These are phyloP conservation scores for Cantharis nigra DNA, from an alignment of 2,888 invertebrate genomes.

Conservation along the genomic window DNA sequence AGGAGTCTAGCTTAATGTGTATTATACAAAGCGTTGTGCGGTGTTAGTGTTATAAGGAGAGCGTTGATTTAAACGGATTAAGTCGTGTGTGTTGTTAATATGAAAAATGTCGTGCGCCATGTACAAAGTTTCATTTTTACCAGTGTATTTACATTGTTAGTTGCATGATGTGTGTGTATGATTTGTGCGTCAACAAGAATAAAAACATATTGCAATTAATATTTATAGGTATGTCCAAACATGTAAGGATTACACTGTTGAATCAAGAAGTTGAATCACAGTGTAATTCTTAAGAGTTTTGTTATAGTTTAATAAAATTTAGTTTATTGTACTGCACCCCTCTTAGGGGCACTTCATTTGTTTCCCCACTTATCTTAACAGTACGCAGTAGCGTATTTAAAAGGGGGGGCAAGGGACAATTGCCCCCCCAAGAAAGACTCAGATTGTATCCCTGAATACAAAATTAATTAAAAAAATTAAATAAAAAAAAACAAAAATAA, in stretches of 20 bases:
- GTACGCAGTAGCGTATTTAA: too few species aligned
- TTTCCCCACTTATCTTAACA: background rate
- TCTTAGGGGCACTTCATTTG: background rate
- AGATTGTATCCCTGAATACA: too few species aligned
- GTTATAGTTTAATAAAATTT: background rate
- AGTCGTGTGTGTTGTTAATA: conserved; percentile 27
- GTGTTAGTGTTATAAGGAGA: conserved; percentile 25
- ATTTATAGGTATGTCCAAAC: background rate
- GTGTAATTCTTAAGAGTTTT: background rate
- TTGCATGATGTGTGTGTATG: conserved; percentile 22
- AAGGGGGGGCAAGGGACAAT: too few species aligned
- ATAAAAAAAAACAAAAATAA: too few species aligned
- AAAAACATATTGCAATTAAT: conserved; percentile 9
- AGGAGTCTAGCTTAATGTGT: conserved; percentile 40
- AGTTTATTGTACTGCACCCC: too few species aligned
- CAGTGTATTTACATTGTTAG: conserved; percentile 8
- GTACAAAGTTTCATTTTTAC: background rate
- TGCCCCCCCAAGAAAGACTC: too few species aligned
- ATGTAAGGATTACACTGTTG: background rate
- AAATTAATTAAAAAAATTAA: too few species aligned
- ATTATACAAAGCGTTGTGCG: conserved; percentile 49
- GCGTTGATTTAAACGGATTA: background rate
- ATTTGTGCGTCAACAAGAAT: background rate
- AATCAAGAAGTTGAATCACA: background rate
- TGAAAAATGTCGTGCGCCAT: conserved; percentile 21